These are phyloP conservation scores for Mesitornis unicolor DNA, from an alignment of 2,113 vertebrate genomes.

Conservation along the genomic window DNA sequence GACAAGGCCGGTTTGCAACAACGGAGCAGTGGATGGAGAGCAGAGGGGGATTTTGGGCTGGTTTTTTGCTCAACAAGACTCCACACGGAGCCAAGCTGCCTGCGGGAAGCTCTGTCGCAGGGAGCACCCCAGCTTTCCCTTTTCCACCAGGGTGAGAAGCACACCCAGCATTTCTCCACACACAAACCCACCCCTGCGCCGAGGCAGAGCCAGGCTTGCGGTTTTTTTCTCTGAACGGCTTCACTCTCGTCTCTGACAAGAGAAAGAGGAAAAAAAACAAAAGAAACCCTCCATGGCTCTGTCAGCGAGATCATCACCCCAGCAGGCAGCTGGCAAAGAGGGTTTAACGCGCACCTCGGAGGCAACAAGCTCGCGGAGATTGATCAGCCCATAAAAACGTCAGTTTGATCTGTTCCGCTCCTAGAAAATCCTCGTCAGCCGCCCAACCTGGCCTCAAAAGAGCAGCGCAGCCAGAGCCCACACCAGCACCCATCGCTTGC, in stretches of 20 bases:
- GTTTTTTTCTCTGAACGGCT: neutral
- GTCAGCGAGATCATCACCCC: neutral
- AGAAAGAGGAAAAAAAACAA: neutral
- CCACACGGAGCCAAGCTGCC: neutral
- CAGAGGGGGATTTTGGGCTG: neutral
- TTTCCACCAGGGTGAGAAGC: rapidly evolving
- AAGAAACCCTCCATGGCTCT: neutral
- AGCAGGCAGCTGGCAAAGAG: slow-evolving; percentile 39
- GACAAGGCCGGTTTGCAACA: rapidly evolving
- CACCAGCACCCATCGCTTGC: neutral
- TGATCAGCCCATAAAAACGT: neutral
- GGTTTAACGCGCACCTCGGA: neutral
- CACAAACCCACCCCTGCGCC: neutral
- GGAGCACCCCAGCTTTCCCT: neutral
- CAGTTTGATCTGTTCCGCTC: neutral
- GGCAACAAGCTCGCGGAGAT: neutral
- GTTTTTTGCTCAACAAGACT: neutral
- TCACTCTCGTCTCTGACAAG: neutral
- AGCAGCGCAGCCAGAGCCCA: neutral
- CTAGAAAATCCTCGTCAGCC: neutral
- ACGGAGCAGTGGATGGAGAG: neutral
- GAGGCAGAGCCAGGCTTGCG: neutral
- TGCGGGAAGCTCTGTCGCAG: too few relatives aligned
- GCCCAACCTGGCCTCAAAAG: neutral
- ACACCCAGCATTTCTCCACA: neutral